Evolutionary conservation across 1,140 invertebrate genomes (phyloP).

Genomic region (Andricus grossulariae): DNA sequence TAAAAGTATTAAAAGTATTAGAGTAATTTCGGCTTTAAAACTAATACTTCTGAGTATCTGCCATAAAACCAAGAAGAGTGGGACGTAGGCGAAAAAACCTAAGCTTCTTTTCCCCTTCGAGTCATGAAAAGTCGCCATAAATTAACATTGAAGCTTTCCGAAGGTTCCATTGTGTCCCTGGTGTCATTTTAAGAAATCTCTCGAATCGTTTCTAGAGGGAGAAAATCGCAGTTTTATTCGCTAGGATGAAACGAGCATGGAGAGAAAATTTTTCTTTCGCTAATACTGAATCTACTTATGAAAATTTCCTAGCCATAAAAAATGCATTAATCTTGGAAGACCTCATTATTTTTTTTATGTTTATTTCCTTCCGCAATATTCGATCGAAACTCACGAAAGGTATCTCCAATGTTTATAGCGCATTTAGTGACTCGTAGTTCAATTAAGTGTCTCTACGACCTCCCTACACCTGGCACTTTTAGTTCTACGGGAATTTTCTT

Average conservation of each 20-base stretch:
- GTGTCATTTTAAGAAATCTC: neutral
- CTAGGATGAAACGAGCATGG: neutral
- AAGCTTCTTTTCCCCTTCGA: neutral
- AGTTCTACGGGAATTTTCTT: too few species aligned
- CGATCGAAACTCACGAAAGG: neutral
- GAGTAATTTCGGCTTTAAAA: neutral
- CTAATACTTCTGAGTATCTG: neutral
- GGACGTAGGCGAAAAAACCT: neutral
- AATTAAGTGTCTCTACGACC: too few species aligned
- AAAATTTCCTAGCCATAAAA: neutral
- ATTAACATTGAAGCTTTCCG: conserved; percentile 18
- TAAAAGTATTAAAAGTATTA: too few species aligned
- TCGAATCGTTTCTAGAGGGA: conserved; percentile 4
- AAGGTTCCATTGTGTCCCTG: neutral
- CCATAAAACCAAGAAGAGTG: conserved; percentile 1
- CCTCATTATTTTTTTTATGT: neutral
- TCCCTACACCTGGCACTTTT: too few species aligned
- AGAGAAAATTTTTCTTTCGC: neutral
- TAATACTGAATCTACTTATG: neutral
- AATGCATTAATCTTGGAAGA: neutral
- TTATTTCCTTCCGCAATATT: neutral
- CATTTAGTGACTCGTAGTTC: too few species aligned
- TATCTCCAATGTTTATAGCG: neutral
- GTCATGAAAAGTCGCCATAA: neutral
- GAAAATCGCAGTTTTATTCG: neutral